Evolutionary conservation across 2,113 vertebrate species (phyloP), one percentile per base, ranked within the genome.

Genomic region (Oryzias curvinotus): DNA sequence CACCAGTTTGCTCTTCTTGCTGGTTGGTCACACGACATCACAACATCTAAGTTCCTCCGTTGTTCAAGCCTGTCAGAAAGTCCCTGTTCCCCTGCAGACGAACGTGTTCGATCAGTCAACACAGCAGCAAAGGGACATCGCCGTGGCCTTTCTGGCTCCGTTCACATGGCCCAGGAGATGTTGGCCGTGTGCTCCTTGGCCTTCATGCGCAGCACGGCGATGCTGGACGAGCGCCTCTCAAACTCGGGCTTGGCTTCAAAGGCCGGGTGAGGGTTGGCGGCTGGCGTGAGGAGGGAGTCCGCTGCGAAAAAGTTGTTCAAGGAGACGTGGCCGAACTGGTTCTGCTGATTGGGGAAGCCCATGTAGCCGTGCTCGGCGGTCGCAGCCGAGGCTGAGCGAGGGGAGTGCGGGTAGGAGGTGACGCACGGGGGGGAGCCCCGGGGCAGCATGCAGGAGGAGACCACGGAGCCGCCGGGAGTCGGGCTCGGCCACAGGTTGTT

Each of bases 141-240:
- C 36, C 26, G 6, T 28, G 26, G 26, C 26, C 5, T 28, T 28
- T 28, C 26, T 36, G 36, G 36, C 12, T 12, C 36, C 1, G 12
- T 56, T 97, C 95, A 98, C 94, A 99, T 96, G 82, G 96, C 94
- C 97, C 97, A 99, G 64, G 97, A 96, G 90, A 99, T 99, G 91
- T 98, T 98, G 78, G 97, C 97, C 47, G 97, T 81, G 70, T 98
- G 97, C 89, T 99, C 97, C 84, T 99, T 99, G 84, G 96, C 97
- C 88, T 99, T 99, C 97, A 99, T 98, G 83, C 97, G 94, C 88
- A 99, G 93, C 79, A 98, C 97, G 3, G 97, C 97, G 25, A 99
- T 99, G 85, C 96, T 98, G 83, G 97, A 99, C 21, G 97, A 97
- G 52, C 97, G 93, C 64, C 97, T 89, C 91, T 99, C 97, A 49